A percentile compares a stretch with the other conserved stretches of the same genome.
Conservation (phyloP, 1,140 invertebrate genomes). For the Drosophila seguyi region DNA sequence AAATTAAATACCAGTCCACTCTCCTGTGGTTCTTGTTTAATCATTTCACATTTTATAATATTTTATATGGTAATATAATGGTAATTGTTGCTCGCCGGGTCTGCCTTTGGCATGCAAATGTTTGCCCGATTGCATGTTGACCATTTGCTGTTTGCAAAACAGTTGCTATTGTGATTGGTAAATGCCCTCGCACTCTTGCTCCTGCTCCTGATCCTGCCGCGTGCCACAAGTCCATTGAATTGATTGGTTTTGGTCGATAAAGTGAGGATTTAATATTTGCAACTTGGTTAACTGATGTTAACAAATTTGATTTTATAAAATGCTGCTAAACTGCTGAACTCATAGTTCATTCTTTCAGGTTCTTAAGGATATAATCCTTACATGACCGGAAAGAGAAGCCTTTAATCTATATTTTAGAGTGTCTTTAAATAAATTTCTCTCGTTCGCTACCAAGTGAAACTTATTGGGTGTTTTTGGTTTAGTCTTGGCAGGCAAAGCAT, state of each 20-base stretch:
- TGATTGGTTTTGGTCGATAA: conserved; percentile 37
- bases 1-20: conserved; percentile 40
- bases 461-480: too few relatives aligned
- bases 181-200: neutral
- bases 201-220: neutral
- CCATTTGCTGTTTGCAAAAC: conserved; percentile 35
- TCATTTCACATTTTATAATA: conserved; percentile 49
- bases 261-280: conserved; percentile 13
- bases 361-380: too few relatives aligned
- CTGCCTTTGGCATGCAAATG: conserved; percentile 55
- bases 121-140: conserved; percentile 57
- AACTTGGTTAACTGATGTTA: neutral
- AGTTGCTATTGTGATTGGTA: conserved; percentile 36
- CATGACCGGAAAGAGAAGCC: too few relatives aligned
- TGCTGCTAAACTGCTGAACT: too few relatives aligned
- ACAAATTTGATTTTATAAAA: neutral
- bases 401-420: too few relatives aligned
- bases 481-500: too few relatives aligned
- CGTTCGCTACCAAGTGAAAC: too few relatives aligned
- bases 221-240: conserved; percentile 35
- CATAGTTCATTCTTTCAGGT: neutral
- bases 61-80: conserved; percentile 17
- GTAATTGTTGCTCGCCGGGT: conserved; percentile 31
- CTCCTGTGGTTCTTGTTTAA: conserved; percentile 60
- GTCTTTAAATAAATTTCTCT: too few relatives aligned